phyloP scores from a whole-genome alignment of 2,888 invertebrate genomes.

The Pseudococcus longispinus region DNA sequence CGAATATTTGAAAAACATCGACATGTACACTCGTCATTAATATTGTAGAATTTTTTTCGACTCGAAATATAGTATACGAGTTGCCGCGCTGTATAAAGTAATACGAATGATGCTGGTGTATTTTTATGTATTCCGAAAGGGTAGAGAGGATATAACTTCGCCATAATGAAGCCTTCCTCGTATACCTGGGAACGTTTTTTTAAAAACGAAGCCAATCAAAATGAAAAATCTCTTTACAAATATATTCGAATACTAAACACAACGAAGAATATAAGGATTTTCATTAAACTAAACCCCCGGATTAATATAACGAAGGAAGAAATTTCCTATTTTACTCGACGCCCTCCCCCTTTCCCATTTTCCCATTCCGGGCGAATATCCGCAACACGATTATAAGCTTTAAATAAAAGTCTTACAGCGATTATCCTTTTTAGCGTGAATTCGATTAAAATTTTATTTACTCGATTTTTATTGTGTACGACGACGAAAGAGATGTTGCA shows the following conservation, averaged over 20 bases:
- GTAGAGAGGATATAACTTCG: not conserved
- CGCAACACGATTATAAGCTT: constrained; percentile 35
- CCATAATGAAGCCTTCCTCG: not conserved
- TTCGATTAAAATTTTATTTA: constrained; percentile 23
- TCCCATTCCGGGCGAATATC: not conserved
- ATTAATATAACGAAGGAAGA: constrained; percentile 13
- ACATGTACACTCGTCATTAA: not conserved
- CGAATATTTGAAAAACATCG: not conserved
- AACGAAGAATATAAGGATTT: not conserved
- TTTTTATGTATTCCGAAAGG: not conserved
- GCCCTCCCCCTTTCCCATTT: too few species aligned
- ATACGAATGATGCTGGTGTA: not conserved
- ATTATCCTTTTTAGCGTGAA: not conserved
- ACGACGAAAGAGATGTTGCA: not conserved
- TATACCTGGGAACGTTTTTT: not conserved
- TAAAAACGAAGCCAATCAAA: constrained; percentile 29
- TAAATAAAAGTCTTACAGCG: not conserved
- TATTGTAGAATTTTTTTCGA: not conserved
- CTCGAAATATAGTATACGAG: too few species aligned
- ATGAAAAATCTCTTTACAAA: constrained; percentile 18
- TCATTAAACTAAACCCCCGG: not conserved
- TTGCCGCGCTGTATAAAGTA: not conserved
- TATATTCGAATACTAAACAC: constrained; percentile 25
- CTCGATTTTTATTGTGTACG: not conserved
- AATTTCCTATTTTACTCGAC: not conserved